Evolutionary conservation across 2,113 vertebrate species (phyloP), one percentile per base, ranked within the genome.

Genomic region (Vulpes lagopus): DNA sequence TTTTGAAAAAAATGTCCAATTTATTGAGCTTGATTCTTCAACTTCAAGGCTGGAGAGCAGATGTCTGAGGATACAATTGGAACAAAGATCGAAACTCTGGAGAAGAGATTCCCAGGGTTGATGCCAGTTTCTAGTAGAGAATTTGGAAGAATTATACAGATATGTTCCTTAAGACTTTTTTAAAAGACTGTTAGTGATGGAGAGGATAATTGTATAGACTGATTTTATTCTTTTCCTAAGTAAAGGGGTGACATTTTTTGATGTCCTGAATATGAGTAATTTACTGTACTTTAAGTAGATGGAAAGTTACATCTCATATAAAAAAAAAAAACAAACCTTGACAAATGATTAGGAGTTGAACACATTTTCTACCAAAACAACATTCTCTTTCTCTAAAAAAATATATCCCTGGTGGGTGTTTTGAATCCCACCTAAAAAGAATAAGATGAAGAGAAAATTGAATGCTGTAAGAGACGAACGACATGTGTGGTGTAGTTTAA

Each of bases 281-380:
- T 98, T 97, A 91, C 17, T 98, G 55, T 96, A 86, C 96, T 98
- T 97, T 96, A 80, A 91, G 88, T 73, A 94, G 97, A 97, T 88
- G 83, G 91, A 97, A 97, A 98, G 79, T 78, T 91, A 27, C 49
- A 82, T 97, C 97, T 59, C 71, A 69, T 17, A 92, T 93, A 92
- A 84, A 82, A 62, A 94, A 30, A 20, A 59, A 57, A 62, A 93
- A 92, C 60, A 35, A 91, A 49, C 55, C 80, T 81, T 96, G 97
- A 97, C 85, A 97, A 97, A 93, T 98, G 62, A 71, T 76, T 91
- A 96, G 82, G 92, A 32, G 7, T 64, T 59, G 57, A 51, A 59
- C 79, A 97, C 85, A 79, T 98, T 98, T 98, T 93, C 81, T 51
- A 85, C 64, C 95, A 86, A 92, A 76, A 97, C 30, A 93, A 74